phyloP scores from a whole-genome alignment of 1,140 invertebrate genomes.

The Drosophila funebris region DNA sequence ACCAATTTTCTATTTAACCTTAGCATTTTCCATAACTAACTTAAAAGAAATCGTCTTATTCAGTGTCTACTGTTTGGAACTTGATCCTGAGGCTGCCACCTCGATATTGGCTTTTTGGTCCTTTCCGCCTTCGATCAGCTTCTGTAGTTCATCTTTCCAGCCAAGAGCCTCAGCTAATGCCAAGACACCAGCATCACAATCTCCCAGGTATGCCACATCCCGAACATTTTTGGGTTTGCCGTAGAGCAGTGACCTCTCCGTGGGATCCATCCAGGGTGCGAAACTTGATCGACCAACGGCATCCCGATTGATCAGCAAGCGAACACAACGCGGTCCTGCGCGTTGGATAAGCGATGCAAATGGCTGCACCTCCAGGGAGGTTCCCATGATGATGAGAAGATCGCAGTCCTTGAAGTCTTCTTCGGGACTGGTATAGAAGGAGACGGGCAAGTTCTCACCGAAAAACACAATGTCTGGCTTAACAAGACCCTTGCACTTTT shows the following conservation, averaged over 20 bases:
- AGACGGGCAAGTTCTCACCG: slow-evolving; percentile 92
- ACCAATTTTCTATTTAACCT: slow-evolving; percentile 16
- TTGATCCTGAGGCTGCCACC: background rate
- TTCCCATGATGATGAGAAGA: slow-evolving; percentile 97
- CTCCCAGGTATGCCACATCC: slow-evolving; percentile 94
- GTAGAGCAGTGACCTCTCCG: slow-evolving; percentile 86
- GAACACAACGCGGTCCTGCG: slow-evolving; percentile 88
- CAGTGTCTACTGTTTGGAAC: slow-evolving; percentile 9
- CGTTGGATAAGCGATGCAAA: slow-evolving; percentile 95
- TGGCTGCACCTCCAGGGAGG: slow-evolving; percentile 96
- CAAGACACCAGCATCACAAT: slow-evolving; percentile 94
- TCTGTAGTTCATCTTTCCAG: slow-evolving; percentile 89
- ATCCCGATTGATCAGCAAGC: slow-evolving; percentile 94
- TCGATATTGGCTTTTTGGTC: slow-evolving; percentile 46
- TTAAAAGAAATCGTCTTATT: background rate
- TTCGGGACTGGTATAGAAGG: slow-evolving; percentile 88
- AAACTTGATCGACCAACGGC: slow-evolving; percentile 86
- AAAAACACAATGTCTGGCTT: slow-evolving; percentile 98
- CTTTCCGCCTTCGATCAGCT: slow-evolving; percentile 85
- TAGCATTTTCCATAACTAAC: slow-evolving; percentile 3
- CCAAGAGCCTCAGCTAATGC: slow-evolving; percentile 92
- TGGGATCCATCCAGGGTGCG: slow-evolving; percentile 47
- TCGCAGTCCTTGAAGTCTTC: slow-evolving; percentile 95
- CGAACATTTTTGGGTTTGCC: slow-evolving; percentile 87
- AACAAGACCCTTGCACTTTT: slow-evolving; percentile 88